A percentile compares a stretch with the other conserved stretches of the same genome.
These are phyloP conservation scores for Tetramorium simillimum DNA, from an alignment of 1,140 invertebrate genomes.

Conservation along the genomic window DNA sequence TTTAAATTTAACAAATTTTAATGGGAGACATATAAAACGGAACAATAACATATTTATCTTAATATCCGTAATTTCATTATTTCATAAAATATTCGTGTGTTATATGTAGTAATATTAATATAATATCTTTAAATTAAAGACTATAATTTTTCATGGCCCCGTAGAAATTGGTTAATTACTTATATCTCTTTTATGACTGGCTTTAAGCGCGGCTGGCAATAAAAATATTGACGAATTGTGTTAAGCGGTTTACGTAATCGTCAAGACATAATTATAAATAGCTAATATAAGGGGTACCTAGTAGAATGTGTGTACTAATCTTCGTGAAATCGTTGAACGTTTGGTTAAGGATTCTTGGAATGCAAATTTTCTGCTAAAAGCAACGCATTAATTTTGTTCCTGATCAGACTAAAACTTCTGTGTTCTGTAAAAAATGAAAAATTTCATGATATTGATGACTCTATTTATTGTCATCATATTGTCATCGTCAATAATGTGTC, in stretches of 20 bases:
- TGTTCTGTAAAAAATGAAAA: background rate
- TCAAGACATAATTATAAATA: background rate
- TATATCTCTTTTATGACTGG: background rate
- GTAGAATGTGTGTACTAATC: background rate
- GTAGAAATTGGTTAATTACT: background rate
- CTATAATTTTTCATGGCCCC: background rate
- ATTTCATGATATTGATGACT: background rate
- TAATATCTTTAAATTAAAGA: background rate
- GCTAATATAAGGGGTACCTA: background rate
- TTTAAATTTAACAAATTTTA: background rate
- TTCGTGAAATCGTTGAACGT: background rate
- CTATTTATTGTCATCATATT: background rate
- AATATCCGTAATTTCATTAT: background rate
- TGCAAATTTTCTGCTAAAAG: background rate
- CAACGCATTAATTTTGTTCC: background rate
- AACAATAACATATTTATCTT: conserved; percentile 1
- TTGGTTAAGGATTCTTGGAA: background rate
- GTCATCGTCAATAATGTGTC: background rate
- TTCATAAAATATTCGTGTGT: background rate
- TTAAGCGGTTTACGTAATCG: background rate
- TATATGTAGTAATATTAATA: background rate
- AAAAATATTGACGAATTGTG: conserved; percentile 5
- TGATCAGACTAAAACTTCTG: background rate
- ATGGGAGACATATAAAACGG: background rate
- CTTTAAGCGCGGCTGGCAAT: background rate